A percentile compares a stretch with the other conserved stretches of the same genome.
Evolutionary conservation across 2,888 invertebrate genomes (phyloP).

Genomic region (Andrena bucephala): DNA sequence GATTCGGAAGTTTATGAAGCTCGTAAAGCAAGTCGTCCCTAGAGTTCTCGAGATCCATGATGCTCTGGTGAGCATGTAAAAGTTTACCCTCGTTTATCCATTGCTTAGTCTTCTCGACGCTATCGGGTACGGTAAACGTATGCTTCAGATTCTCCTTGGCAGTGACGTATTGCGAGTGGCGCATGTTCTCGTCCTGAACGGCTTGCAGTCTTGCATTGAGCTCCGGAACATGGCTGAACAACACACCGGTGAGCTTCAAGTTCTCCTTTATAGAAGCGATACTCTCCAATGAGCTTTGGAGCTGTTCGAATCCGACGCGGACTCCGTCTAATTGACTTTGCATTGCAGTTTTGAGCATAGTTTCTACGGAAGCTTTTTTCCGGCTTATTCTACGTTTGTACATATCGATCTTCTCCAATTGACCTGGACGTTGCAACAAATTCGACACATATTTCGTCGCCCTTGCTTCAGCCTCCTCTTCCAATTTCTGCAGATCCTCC

Average conservation of each 20-base stretch:
- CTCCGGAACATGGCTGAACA: slow-evolving; percentile 91
- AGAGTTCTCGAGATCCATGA: slow-evolving; percentile 98
- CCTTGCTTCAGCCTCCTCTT: slow-evolving; percentile 91
- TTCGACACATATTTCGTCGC: slow-evolving; percentile 95
- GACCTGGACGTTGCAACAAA: slow-evolving; percentile 97
- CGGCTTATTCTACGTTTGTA: slow-evolving; percentile 91
- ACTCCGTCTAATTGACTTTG: slow-evolving; percentile 99
- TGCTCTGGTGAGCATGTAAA: slow-evolving; percentile 95
- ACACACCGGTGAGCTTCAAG: slow-evolving; percentile 87
- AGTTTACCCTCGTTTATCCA: slow-evolving; percentile 98
- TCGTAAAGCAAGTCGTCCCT: slow-evolving; percentile 98
- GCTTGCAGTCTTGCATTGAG: slow-evolving; percentile 93
- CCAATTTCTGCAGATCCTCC: slow-evolving; percentile 87
- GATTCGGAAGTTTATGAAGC: slow-evolving; percentile 96
- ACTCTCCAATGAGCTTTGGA: slow-evolving; percentile 94
- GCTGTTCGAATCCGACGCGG: slow-evolving; percentile 95
- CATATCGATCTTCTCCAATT: slow-evolving; percentile 96
- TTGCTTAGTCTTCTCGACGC: slow-evolving; percentile 96
- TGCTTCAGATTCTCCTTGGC: slow-evolving; percentile 99
- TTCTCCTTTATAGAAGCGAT: slow-evolving; percentile 88
- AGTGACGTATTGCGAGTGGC: slow-evolving; percentile 98
- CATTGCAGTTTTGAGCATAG: slow-evolving; percentile 98
- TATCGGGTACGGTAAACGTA: slow-evolving; percentile 98
- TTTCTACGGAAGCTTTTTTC: slow-evolving; percentile 96
- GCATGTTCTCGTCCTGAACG: slow-evolving; percentile 96